phyloP scores from a whole-genome alignment of 2,797 vertebrate genomes.

The Pseudochromis fuscus region DNA sequence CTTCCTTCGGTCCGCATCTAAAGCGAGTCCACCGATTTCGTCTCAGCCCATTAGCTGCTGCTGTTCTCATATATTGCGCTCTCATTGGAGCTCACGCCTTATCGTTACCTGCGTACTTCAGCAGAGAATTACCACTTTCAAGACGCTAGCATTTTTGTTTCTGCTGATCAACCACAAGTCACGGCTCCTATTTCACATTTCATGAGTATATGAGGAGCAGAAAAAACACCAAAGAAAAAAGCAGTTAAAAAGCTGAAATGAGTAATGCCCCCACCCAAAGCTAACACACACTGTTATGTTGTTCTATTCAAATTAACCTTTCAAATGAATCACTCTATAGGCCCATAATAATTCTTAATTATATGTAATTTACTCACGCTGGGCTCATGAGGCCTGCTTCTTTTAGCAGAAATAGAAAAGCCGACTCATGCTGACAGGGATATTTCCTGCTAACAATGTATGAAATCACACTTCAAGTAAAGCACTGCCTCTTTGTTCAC shows the following conservation, averaged over 20 bases:
- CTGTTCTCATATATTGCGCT: constrained; percentile 53
- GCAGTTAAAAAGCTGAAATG: constrained; percentile 39
- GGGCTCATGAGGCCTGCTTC: constrained; percentile 2
- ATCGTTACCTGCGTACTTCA: constrained; percentile 39
- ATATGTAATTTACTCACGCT: constrained; percentile 24
- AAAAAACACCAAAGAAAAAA: constrained; percentile 46
- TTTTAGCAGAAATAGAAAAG: constrained; percentile 22
- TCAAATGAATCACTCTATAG: constrained; percentile 9
- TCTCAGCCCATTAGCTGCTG: constrained; percentile 73
- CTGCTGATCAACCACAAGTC: constrained; percentile 58
- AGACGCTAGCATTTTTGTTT: constrained; percentile 30
- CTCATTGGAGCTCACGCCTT: constrained; percentile 60
- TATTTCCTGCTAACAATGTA: not conserved
- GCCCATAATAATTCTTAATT: constrained; percentile 41
- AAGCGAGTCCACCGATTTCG: constrained; percentile 56
- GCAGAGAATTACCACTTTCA: constrained; percentile 22
- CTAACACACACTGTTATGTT: constrained; percentile 17
- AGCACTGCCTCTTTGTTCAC: too few relatives aligned
- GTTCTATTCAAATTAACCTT: constrained; percentile 15
- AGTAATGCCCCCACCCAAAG: constrained; percentile 16
- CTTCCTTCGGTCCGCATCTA: constrained; percentile 51
- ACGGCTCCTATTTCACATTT: constrained; percentile 42
- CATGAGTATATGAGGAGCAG: constrained; percentile 47
- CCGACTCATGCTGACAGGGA: not conserved
- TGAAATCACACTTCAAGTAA: too few relatives aligned